phyloP scores from a whole-genome alignment of 2,888 invertebrate species.

The Slavum lentiscoides region DNA sequence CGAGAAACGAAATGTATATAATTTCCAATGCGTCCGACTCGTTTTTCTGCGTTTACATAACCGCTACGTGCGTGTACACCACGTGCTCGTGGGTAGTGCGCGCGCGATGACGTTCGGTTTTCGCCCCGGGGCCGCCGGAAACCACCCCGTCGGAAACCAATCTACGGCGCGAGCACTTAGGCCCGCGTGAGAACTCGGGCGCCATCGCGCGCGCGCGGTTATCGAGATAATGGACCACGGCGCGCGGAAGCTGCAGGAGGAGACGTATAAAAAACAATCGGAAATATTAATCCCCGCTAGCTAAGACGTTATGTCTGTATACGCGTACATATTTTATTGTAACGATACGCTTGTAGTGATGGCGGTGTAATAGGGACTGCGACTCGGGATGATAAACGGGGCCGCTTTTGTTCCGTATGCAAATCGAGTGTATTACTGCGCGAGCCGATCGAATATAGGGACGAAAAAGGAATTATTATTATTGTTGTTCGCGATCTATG shows the following conservation, averaged over 20 bases:
- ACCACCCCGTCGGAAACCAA: constrained; percentile 48
- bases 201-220: constrained; percentile 27
- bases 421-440: constrained; percentile 19
- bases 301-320: neutral
- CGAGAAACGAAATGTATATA: no score
- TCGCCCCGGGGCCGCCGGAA: constrained; percentile 38
- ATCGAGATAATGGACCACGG: constrained; percentile 43
- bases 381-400: constrained; percentile 33
- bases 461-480: constrained; percentile 39
- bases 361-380: neutral
- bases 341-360: neutral
- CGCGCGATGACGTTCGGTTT: neutral
- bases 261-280: constrained; percentile 37
- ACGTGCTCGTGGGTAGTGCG: no score
- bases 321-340: no score
- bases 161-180: constrained; percentile 46
- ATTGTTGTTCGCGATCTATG: constrained; percentile 30
- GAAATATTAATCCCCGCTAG: constrained; percentile 37
- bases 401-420: constrained; percentile 48
- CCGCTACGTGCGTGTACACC: no score
- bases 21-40: no score
- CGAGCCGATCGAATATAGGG: constrained; percentile 28
- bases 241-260: neutral
- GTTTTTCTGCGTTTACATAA: no score
- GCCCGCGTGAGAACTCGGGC: constrained; percentile 52